Evolutionary conservation across 2,113 vertebrate species (phyloP), one percentile per base, ranked within the genome.

Genomic region (Ochotona princeps): DNA sequence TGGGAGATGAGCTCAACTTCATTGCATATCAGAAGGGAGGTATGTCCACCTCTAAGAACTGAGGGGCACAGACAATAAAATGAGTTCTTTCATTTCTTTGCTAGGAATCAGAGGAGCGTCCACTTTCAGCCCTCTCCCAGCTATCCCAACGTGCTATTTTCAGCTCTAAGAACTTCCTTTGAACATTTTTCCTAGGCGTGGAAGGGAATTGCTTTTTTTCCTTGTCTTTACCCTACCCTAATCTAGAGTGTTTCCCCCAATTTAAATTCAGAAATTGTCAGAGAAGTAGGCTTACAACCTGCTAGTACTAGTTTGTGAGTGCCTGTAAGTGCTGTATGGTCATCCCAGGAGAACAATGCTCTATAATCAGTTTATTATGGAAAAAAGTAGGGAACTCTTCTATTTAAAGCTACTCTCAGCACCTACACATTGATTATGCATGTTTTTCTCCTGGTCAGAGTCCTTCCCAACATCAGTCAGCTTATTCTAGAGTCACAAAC

Each of bases 21-120:
- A 81, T 65, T 96, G 95, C 89, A 92, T 93, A 96, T 95, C 94
- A 96, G 89, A 97, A 81, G 90, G 82, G 93, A 73, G 72, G 93
- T 74, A 57, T 65, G 17, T 78, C 94, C 79, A 63, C 61, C 67
- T 93, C 87, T 83, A 60, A 66, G 67, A 92, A 87, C 21, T 92
- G 49, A 91, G 75, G 75, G 72, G 49, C 86, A 89, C 18, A 47
- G 85, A 92, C 73, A 97, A 96, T 92, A 89, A 95, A 96, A 88
- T 32, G 49, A 72, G 54, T 85, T 72, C 60, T 60, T 89, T 79
- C 63, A 63, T 74, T 91, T 79, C 73, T 89, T 93, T 84, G 84
- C 88, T 91, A 85, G 89, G 57, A 75, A 79, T 75, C 32, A 70
- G 67, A 89, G 67, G n/a, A 57, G 13, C n/a, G 63, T 17, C 15